phyloP scores from a whole-genome alignment of 1,140 invertebrate genomes.

The Drosophila tani region DNA sequence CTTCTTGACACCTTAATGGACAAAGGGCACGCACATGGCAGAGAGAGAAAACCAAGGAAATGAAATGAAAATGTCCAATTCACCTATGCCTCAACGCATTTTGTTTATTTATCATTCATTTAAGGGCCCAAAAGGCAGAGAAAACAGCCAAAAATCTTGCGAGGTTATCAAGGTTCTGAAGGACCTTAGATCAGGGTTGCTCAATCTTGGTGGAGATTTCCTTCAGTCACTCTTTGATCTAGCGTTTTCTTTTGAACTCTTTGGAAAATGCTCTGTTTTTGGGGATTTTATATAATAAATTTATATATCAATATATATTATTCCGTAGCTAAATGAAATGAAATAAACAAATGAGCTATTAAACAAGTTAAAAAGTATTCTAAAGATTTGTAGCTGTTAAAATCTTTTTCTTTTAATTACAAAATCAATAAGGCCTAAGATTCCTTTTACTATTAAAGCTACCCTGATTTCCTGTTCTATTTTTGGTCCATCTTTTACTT shows the following conservation, averaged over 20 bases:
- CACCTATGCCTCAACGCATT: slow-evolving; percentile 42
- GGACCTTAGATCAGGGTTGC: neutral
- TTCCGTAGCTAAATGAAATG: no score
- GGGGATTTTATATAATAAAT: no score
- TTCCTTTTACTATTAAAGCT: neutral
- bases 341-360: no score
- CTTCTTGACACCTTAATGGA: slow-evolving; percentile 78
- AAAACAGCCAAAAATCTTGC: neutral
- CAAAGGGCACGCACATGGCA: slow-evolving; percentile 48
- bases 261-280: neutral
- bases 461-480: neutral
- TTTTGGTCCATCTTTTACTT: neutral
- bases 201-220: neutral
- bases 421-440: no score
- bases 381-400: no score
- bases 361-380: no score
- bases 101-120: slow-evolving; percentile 59
- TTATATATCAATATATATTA: no score
- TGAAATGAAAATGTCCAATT: slow-evolving; percentile 52
- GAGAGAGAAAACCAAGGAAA: slow-evolving; percentile 1
- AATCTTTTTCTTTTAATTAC: no score
- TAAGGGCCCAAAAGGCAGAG: slow-evolving; percentile 2
- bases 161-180: neutral
- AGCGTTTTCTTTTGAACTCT: neutral
- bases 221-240: neutral